Evolutionary conservation across 2,797 vertebrate genomes (phyloP), one percentile per base, ranked within the genome.

Genomic region (Galago senegalensis): DNA sequence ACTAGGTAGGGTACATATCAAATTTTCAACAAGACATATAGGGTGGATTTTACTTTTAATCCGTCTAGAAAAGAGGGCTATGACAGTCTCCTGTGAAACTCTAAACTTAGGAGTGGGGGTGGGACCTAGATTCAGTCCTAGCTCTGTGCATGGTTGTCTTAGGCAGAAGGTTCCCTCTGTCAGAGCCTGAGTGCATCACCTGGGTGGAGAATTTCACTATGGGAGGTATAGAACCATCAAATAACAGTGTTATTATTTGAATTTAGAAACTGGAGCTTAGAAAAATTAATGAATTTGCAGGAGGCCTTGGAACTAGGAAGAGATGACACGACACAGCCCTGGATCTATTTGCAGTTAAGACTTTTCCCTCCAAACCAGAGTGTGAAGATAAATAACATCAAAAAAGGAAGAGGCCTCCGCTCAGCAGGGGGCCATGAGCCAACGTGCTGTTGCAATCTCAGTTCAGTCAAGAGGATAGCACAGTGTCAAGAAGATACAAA

Each of bases 301-400:
- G 27, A 81, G 14, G 10, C 2, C 31, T 67, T 75, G 27, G 49
- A 58, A 29, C 13, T 46, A 11, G 56, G 60, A 58, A n/a, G 3
- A 46, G 13, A 4, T n/a, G 12, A n/a, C 2, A 18, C 43, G 5
- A n/a, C 2, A 18, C 43, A 5, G 25, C 4, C 18, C 37, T 0
- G 18, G n/a, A 18, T 61, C 21, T 37, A 17, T n/a, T 43, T 89
- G 34, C 27, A 29, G 9, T 46, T 56, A 31, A 27, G 49, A 18
- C 13, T 60, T 7, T 2, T 31, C 16, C 21, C 1, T 61, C 23
- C 17, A 2, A 46, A 0, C 5, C 7, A 31, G 0, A 43, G 17
- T n/a, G 23, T 85, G 73, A 65, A 11, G 2, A n/a, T 34, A 67
- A 63, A 53, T 8, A 73, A 29, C 31, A 77, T 5, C 27, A 29